Base-by-base conservation (phyloP, 2,888 invertebrate genomes). In the Parnassius smintheus region DNA sequence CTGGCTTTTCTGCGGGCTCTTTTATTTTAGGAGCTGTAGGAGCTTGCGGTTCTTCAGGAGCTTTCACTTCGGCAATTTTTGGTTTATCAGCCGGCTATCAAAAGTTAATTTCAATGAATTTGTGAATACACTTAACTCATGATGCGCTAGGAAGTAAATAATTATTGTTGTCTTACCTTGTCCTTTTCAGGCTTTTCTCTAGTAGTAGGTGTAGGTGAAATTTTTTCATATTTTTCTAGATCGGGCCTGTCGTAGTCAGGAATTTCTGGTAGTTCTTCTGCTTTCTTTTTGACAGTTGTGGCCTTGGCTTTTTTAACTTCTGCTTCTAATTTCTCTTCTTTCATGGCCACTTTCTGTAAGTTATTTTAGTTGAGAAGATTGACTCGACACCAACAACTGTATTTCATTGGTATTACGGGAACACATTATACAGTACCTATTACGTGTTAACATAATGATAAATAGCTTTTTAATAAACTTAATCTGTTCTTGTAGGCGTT, bases 221-320 rank as follows among this genome's bases (percentile, higher is more conserved):
- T 87, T 68, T 93, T 92, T 80, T 95, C 94, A 73, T 94, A 95
- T 82, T 93, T 93, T 76, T 96, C 95, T 64, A 96, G 91, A 2
- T 94, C 94, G 2, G 96, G 94, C 70, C 96, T 93, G 45, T 96
- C 96, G 75, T 96, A 96, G 80, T 96, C 96, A 10, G 95, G 93
- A 59, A 94, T 91, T 83, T 94, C 93, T 2, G 94, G 94, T 42
- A 94, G 80, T 22, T 93, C 94, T 71, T 93, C 92, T 9, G 91
- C 92, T 83, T 93, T 93, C 80, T 91, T 91, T 71, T 88, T 92
- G 58, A 86, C 83, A 56, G 90, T 83, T 41, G 89, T 85, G 13
- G 88, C 75, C 70, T 92, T 91, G 50, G 88, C 91, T 65, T 92
- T 92, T 74, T 92, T 91, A 13, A 77, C 90, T 77, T 88, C 89